A percentile compares a stretch with the other conserved stretches of the same genome.
Conservation (phyloP, 2,888 invertebrate genomes). For the Idaea straminata region DNA sequence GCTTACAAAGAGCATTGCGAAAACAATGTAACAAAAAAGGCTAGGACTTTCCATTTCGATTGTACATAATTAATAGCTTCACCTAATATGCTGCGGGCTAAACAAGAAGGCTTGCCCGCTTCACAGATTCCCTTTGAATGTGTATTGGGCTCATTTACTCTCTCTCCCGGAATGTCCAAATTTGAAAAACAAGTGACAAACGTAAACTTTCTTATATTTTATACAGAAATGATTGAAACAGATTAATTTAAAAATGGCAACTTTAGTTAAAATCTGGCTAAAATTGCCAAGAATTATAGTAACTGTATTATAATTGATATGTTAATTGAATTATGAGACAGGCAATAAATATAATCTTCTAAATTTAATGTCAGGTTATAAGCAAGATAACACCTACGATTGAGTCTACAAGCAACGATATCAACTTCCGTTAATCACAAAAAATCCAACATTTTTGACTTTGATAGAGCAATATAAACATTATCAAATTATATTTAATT, state of each 20-base stretch:
- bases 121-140: conserved; percentile 44
- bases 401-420: conserved; percentile 1
- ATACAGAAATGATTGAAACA: background rate
- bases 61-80: conserved; percentile 42
- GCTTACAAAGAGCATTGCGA: conserved; percentile 10
- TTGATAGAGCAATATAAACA: conserved; percentile 30
- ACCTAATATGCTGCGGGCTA: conserved; percentile 40
- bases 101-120: conserved; percentile 16
- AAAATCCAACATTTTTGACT: conserved; percentile 17
- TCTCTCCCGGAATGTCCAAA: background rate
- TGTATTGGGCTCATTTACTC: background rate
- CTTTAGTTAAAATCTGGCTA: background rate
- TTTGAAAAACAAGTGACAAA: background rate
- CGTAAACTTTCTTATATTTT: background rate
- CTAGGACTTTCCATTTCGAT: conserved; percentile 26
- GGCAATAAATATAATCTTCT: background rate
- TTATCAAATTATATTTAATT: conserved; percentile 23
- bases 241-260: background rate
- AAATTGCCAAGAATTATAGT: background rate
- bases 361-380: background rate
- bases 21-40: conserved; percentile 11
- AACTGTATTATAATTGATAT: background rate
- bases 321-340: background rate
- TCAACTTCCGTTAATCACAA: conserved; percentile 2
- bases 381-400: background rate